Percentiles rank a stretch among this genome's conserved stretches.
These are phyloP conservation scores for Dendrolimus houi DNA, from an alignment of 2,888 invertebrate species.

Conservation along the genomic window DNA sequence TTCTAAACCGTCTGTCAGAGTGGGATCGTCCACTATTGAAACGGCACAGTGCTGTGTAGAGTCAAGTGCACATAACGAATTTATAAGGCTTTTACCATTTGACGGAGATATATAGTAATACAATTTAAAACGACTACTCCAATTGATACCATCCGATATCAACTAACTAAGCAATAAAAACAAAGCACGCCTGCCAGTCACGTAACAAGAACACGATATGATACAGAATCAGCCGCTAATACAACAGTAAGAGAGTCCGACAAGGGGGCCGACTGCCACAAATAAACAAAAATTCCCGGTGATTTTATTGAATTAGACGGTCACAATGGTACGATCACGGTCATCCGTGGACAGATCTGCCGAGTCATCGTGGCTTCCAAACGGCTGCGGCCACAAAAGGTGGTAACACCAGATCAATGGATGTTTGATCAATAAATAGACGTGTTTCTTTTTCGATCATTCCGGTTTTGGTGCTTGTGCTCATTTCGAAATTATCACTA, in stretches of 20 bases:
- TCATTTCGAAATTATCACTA: constrained; percentile 6
- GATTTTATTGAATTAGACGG: constrained; percentile 75
- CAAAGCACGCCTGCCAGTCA: constrained; percentile 7
- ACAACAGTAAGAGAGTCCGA: constrained; percentile 49
- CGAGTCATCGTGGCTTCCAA: constrained; percentile 57
- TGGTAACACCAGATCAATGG: constrained; percentile 71
- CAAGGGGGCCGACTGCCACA: constrained; percentile 54
- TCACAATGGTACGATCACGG: constrained; percentile 59
- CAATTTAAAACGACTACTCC: no score
- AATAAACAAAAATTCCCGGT: constrained; percentile 71
- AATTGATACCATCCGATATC: background rate
- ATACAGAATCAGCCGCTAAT: constrained; percentile 53
- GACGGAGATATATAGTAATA: no score
- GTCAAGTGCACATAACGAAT: no score
- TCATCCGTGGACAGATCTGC: constrained; percentile 39
- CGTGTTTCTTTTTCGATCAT: constrained; percentile 34
- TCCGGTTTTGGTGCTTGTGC: constrained; percentile 11
- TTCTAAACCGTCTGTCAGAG: no score
- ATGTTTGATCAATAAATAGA: constrained; percentile 69
- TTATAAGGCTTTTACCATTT: no score
- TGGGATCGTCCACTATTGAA: no score
- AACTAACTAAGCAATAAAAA: constrained; percentile 15
- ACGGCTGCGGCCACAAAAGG: constrained; percentile 55
- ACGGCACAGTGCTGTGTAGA: no score
- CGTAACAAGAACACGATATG: constrained; percentile 30